These are phyloP conservation scores for Syrphus vitripennis DNA, from an alignment of 2,888 invertebrate genomes.

Conservation along the genomic window DNA sequence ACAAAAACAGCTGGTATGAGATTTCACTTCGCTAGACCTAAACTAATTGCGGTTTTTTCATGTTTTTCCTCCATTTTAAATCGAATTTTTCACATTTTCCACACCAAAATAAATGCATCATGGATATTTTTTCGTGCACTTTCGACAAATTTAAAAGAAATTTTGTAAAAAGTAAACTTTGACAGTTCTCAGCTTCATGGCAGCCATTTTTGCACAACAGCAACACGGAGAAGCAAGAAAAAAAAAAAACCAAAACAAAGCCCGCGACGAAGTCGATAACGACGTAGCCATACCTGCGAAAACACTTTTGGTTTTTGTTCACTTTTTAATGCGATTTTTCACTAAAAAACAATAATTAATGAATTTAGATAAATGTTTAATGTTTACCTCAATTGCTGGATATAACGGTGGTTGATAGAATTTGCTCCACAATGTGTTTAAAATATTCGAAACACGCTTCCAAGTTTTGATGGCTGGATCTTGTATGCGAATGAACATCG, in stretches of 20 bases:
- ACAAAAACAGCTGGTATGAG: constrained; percentile 34
- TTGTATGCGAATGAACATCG: constrained; percentile 82
- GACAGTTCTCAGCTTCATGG: constrained; percentile 52
- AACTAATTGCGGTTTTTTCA: background rate
- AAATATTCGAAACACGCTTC: constrained; percentile 85
- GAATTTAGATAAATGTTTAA: background rate
- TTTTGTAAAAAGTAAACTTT: constrained; percentile 31
- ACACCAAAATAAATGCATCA: background rate
- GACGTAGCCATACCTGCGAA: constrained; percentile 32
- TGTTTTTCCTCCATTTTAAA: background rate
- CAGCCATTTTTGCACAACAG: constrained; percentile 70
- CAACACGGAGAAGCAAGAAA: background rate
- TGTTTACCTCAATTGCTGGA: constrained; percentile 78
- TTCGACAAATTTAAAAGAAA: constrained; percentile 13
- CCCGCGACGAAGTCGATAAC: constrained; percentile 19
- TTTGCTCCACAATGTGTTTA: constrained; percentile 85
- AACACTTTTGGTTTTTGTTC: background rate
- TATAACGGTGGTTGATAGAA: constrained; percentile 75
- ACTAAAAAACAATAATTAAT: constrained; percentile 21
- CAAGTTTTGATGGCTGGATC: constrained; percentile 87
- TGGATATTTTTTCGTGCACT: background rate
- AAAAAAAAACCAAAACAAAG: constrained; percentile 65
- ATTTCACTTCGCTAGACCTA: background rate
- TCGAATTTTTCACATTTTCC: background rate
- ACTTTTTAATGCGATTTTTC: constrained; percentile 11